Evolutionary conservation across 2,113 vertebrate genomes (phyloP).

Genomic region (Delphinus delphis): DNA sequence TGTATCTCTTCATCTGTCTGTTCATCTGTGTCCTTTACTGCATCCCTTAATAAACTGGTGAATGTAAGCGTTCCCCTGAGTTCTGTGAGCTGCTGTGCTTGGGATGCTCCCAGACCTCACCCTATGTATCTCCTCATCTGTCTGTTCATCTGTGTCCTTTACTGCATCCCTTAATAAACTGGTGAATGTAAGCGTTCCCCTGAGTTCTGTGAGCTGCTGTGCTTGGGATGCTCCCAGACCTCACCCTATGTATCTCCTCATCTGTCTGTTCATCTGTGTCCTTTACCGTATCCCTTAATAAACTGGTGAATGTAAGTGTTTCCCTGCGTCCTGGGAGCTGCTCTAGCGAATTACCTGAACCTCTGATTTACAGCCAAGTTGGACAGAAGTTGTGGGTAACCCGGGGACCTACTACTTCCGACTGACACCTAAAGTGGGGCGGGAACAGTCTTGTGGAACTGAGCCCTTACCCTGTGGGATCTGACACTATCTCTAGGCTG

Average conservation of each 20-base stretch:
- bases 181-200: background rate
- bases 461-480: background rate
- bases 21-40: background rate
- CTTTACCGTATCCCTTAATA: no score
- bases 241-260: no score
- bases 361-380: background rate
- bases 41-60: background rate
- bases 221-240: no score
- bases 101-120: background rate
- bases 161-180: background rate
- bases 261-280: no score
- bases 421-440: background rate
- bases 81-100: background rate
- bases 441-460: background rate
- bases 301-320: no score
- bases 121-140: background rate
- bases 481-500: background rate
- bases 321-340: background rate
- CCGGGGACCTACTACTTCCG: accelerated
- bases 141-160: background rate
- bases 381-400: background rate
- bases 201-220: background rate
- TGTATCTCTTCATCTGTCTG: background rate
- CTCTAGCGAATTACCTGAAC: background rate
- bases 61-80: background rate